Evolutionary conservation across 2,113 vertebrate genomes (phyloP).

Genomic region (Gobius niger): DNA sequence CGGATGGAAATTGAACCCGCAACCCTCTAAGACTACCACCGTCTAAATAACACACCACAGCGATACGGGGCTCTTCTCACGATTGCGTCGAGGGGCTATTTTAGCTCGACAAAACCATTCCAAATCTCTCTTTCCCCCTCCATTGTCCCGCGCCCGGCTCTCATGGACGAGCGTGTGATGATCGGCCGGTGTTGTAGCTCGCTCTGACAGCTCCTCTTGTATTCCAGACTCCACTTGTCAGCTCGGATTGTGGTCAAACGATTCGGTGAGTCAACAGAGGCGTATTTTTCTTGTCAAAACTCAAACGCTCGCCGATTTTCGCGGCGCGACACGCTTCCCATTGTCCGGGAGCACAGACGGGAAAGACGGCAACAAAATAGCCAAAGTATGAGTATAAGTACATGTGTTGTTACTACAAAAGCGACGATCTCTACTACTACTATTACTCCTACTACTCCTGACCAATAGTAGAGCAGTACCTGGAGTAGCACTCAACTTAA

Average conservation of each 20-base stretch:
- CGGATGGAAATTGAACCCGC: no score
- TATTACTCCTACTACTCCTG: no score
- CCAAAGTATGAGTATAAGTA: not conserved
- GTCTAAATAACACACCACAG: no score
- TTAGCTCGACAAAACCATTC: not conserved
- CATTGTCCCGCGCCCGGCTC: not conserved
- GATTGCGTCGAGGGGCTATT: not conserved
- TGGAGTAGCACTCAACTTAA: constrained; percentile 8
- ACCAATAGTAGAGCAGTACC: no score
- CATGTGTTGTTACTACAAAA: no score
- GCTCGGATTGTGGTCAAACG: not conserved
- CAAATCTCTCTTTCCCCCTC: not conserved
- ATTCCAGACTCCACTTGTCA: not conserved
- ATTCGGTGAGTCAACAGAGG: not conserved
- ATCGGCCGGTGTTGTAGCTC: not conserved
- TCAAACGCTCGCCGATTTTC: not conserved
- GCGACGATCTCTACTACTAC: no score
- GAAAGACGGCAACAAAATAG: not conserved
- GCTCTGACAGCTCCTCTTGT: constrained; percentile 1
- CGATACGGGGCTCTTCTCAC: no score
- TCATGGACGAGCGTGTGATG: not conserved
- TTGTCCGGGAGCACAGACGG: not conserved
- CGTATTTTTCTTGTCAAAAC: constrained; percentile 1
- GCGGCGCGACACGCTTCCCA: not conserved
- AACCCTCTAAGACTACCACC: no score